Conservation (phyloP, 2,797 vertebrate species). For the Danio kyathit region DNA sequence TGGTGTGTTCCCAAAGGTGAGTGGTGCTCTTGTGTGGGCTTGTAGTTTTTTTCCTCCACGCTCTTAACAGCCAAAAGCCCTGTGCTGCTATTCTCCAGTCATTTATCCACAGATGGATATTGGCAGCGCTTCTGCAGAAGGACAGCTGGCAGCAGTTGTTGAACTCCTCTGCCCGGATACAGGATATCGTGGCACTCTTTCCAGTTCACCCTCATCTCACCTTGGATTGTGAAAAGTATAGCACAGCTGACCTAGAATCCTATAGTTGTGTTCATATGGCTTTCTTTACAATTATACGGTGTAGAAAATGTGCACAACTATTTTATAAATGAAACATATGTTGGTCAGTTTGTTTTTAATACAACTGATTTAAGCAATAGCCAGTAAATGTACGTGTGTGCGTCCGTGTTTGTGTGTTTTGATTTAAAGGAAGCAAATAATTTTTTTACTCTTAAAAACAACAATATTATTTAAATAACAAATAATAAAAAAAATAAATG, state of each 20-base stretch:
- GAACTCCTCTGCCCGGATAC: constrained; percentile 60
- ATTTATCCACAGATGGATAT: constrained; percentile 58
- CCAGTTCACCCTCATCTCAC: constrained; percentile 47
- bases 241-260: constrained; percentile 51
- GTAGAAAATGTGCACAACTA: background rate
- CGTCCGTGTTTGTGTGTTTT: too few species aligned
- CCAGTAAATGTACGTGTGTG: too few species aligned
- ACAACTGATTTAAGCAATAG: background rate
- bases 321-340: background rate
- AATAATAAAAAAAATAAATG: too few species aligned
- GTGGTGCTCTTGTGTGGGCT: constrained; percentile 41
- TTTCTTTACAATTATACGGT: background rate
- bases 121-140: constrained; percentile 46
- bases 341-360: background rate
- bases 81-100: constrained; percentile 43
- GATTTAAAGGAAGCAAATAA: too few species aligned
- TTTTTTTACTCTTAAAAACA: too few species aligned
- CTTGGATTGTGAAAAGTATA: constrained; percentile 40
- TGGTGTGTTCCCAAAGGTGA: constrained; percentile 48
- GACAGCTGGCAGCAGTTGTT: constrained; percentile 41
- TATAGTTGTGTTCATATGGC: constrained; percentile 7
- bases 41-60: constrained; percentile 34
- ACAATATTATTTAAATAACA: too few species aligned
- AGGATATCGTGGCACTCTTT: constrained; percentile 49
- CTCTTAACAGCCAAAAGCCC: constrained; percentile 16